Evolutionary conservation across 1,140 invertebrate genomes (phyloP), one percentile per base, ranked within the genome.

Genomic region (Rhyzopertha dominica): DNA sequence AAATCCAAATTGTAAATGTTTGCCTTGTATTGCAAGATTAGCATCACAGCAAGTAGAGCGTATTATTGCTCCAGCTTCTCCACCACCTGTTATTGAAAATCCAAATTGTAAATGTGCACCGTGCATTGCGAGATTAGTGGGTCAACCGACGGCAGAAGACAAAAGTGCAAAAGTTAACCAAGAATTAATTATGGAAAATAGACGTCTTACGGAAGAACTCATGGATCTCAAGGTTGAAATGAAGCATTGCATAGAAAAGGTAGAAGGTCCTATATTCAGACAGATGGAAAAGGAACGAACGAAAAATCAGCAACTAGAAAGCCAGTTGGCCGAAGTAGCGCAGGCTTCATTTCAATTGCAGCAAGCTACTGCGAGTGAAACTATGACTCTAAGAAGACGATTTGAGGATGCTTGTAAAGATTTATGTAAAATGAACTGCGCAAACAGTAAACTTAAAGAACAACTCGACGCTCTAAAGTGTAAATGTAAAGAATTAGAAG

Each of bases 211-310:
- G 19, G 42, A 49, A 16, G 59, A 65, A 47, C 23, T 65, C 16
- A 32, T 54, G 43, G 54, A 62, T 26, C 34, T 54, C 40, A 59
- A 53, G 24, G 29, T 58, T 7, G 58, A 63, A 24, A 29, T 62
- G 16, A 59, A 59, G 25, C 59, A 63, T n/a, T 46, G 48, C 30
- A 30, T 61, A 18, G 62, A 65, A 31, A 52, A 49, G 25, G 24
- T 63, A 16, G 57, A 65, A 45, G 62, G 43, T 3, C 52, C 51
- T 5, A 38, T 45, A 12, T 29, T 31, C 13, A 20, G 44, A 12
- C 34, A 48, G 36, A 28, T 57, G 20, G 48, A 48, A 37, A 22
- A 43, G 7, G 44, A 49, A 14, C 18, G 32, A 1, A 23, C 30
- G 25, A 47, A 47, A 24, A 42, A 36, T 29, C n/a, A n/a, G 7